Evolutionary conservation across 2,888 invertebrate genomes (phyloP).

Genomic region (Polydrusus tereticollis): DNA sequence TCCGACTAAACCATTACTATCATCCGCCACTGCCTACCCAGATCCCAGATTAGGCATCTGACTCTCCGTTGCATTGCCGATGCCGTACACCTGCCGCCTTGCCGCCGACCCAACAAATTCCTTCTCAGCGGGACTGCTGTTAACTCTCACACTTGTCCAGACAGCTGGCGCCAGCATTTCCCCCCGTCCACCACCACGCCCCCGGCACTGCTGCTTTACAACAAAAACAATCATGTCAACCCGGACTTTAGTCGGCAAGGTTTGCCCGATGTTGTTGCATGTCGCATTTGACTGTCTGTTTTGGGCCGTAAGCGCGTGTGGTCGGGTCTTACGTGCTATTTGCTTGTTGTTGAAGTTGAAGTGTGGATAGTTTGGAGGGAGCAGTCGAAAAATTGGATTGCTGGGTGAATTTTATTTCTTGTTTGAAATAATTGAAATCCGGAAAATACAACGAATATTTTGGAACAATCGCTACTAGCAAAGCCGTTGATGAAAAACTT

Average conservation of each 20-base stretch:
- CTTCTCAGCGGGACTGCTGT: constrained; percentile 70
- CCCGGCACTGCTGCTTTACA: constrained; percentile 56
- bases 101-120: constrained; percentile 56
- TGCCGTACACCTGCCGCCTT: constrained; percentile 35
- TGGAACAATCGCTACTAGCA: background rate
- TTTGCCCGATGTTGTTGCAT: constrained; percentile 13
- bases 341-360: background rate
- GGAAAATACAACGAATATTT: background rate
- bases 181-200: constrained; percentile 70
- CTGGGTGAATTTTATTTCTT: background rate
- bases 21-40: constrained; percentile 46
- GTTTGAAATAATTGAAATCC: background rate
- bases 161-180: constrained; percentile 69
- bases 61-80: constrained; percentile 40
- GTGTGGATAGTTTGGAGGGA: background rate
- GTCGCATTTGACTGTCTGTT: constrained; percentile 13
- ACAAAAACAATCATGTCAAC: constrained; percentile 61
- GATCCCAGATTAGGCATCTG: constrained; percentile 48
- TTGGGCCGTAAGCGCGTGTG: constrained; percentile 10
- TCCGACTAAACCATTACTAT: constrained; percentile 26
- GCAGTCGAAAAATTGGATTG: background rate
- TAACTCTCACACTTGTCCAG: constrained; percentile 70
- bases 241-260: constrained; percentile 49
- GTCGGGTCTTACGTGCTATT: background rate
- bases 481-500: background rate